Percentiles rank a stretch among this genome's conserved stretches.
Conservation (phyloP, 2,113 vertebrate species). For the Malurus cyaneus region DNA sequence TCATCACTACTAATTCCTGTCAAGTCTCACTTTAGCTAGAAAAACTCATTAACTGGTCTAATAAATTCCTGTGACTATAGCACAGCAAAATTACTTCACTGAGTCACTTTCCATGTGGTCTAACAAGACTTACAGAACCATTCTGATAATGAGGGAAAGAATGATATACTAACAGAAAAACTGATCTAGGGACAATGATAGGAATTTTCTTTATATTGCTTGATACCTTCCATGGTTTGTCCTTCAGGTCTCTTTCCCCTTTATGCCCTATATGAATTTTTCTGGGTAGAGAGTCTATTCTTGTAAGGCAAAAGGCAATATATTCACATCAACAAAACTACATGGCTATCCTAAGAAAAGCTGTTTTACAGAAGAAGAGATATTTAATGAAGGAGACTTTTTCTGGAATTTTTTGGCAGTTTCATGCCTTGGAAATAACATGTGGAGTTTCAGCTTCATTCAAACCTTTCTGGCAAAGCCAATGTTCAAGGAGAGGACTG, state of each 20-base stretch:
- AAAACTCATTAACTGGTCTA: background rate
- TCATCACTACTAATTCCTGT: background rate
- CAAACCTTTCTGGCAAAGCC: background rate
- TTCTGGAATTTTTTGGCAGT: background rate
- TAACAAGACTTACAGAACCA: background rate
- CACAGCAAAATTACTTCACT: background rate
- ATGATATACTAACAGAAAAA: background rate
- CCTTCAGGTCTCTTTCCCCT: background rate
- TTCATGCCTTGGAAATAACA: background rate
- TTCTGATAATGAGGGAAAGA: background rate
- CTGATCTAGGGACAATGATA: background rate
- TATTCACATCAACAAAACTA: background rate
- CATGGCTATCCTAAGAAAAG: background rate
- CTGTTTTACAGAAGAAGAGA: background rate
- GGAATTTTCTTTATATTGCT: background rate
- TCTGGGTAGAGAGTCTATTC: background rate
- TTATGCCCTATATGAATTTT: background rate
- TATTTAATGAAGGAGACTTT: background rate
- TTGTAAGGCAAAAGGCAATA: background rate
- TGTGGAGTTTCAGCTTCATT: background rate
- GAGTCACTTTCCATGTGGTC: background rate
- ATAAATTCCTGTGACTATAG: background rate
- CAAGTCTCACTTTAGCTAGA: conserved; percentile 1
- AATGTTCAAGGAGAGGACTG: background rate
- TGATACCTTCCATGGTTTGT: background rate